Conservation (phyloP, 2,888 invertebrate species). For the Clostera curtula region DNA sequence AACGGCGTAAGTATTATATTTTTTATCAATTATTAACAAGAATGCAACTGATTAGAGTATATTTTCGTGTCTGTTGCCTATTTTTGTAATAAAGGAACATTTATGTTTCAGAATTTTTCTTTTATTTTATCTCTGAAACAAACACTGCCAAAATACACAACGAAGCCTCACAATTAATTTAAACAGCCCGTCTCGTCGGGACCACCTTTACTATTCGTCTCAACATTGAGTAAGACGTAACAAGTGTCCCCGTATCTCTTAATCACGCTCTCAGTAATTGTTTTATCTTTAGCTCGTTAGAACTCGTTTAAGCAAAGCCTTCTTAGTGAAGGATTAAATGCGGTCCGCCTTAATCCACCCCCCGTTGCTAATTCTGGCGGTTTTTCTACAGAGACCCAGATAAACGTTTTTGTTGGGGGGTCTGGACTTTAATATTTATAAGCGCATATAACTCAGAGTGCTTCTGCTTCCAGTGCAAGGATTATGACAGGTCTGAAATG, state of each 20-base stretch:
- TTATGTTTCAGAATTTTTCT: too few relatives aligned
- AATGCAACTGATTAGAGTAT: too few relatives aligned
- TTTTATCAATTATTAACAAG: too few relatives aligned
- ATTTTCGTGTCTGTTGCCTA: too few relatives aligned
- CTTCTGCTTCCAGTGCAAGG: slow-evolving; percentile 54
- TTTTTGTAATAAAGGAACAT: too few relatives aligned
- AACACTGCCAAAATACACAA: too few relatives aligned
- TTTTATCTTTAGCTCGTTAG: slow-evolving; percentile 75
- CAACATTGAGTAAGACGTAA: slow-evolving; percentile 57
- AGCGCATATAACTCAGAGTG: slow-evolving; percentile 54
- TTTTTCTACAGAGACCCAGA: slow-evolving; percentile 71
- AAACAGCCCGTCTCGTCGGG: too few relatives aligned
- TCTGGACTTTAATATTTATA: slow-evolving; percentile 68
- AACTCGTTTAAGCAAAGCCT: slow-evolving; percentile 75
- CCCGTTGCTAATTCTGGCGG: slow-evolving; percentile 70
- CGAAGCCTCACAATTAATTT: too few relatives aligned
- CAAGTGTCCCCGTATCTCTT: slow-evolving; percentile 73
- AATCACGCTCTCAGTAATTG: slow-evolving; percentile 72
- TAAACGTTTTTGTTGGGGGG: slow-evolving; percentile 70
- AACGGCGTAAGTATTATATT: too few relatives aligned
- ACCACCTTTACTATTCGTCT: slow-evolving; percentile 29
- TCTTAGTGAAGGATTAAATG: slow-evolving; percentile 75
- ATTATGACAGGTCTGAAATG: slow-evolving; percentile 49
- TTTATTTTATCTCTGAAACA: too few relatives aligned
- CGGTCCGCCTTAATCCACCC: slow-evolving; percentile 72